These are phyloP conservation scores for Willowsia nigromaculata DNA, from an alignment of 2,888 invertebrate species.

Conservation along the genomic window DNA sequence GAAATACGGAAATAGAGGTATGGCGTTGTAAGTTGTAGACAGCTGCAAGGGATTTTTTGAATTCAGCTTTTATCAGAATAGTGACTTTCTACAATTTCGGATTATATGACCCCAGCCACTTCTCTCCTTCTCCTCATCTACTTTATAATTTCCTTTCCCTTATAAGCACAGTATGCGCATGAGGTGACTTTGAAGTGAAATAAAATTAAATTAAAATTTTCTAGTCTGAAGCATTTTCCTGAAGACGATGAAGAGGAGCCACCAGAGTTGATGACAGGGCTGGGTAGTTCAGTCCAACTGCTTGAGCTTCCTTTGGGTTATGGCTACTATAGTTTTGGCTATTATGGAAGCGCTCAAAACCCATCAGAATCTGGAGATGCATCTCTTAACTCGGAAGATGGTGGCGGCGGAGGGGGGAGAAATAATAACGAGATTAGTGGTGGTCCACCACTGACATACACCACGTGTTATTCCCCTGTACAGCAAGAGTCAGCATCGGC, in stretches of 20 bases:
- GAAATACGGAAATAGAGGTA: background rate
- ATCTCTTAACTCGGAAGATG: constrained; percentile 56
- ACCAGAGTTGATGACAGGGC: constrained; percentile 63
- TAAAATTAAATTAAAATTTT: constrained; percentile 72
- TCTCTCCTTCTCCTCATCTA: background rate
- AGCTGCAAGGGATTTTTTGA: constrained; percentile 51
- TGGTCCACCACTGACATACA: constrained; percentile 76
- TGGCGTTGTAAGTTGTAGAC: background rate
- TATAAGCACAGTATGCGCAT: background rate
- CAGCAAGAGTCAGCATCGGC: constrained; percentile 72
- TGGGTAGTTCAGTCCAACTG: constrained; percentile 63
- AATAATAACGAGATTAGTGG: constrained; percentile 65
- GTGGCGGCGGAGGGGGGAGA: constrained; percentile 38
- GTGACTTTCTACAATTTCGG: background rate
- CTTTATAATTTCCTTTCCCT: background rate
- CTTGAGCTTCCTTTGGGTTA: constrained; percentile 73
- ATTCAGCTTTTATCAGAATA: constrained; percentile 29
- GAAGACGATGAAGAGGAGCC: constrained; percentile 72
- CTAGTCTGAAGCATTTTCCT: constrained; percentile 70
- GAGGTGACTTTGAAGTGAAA: constrained; percentile 50
- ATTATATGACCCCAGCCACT: background rate
- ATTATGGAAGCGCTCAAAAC: constrained; percentile 61
- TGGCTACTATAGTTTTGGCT: constrained; percentile 69
- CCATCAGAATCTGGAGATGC: constrained; percentile 54
- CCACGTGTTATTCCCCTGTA: constrained; percentile 77